phyloP scores from a whole-genome alignment of 2,888 invertebrate genomes.

The Ophonus ardosiacus region DNA sequence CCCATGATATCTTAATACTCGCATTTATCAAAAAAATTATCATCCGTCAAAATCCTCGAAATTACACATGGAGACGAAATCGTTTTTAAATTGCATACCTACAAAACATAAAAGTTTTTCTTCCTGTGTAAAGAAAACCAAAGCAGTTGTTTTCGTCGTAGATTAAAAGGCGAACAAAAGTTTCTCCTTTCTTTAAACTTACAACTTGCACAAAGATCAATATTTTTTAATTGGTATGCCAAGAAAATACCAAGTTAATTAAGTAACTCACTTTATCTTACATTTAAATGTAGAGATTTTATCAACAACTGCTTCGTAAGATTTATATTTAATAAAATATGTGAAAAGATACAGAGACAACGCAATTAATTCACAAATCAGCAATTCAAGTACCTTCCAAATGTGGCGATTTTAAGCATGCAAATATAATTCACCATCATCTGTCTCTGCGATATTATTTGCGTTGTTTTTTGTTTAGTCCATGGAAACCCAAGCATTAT shows the following conservation, averaged over 20 bases:
- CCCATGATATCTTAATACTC: no score
- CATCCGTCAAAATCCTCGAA: not conserved
- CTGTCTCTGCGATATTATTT: conserved; percentile 30
- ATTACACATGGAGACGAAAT: not conserved
- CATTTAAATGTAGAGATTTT: no score
- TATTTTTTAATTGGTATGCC: not conserved
- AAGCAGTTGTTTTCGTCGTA: not conserved
- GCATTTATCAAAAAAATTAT: no score
- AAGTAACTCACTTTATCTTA: no score
- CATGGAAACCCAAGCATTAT: conserved; percentile 20
- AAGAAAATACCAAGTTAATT: no score
- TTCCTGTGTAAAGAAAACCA: not conserved
- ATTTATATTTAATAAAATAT: not conserved
- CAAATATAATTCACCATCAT: conserved; percentile 32
- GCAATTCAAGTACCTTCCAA: conserved; percentile 28
- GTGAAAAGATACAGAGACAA: not conserved
- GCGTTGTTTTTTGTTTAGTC: conserved; percentile 26
- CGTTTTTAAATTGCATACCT: not conserved
- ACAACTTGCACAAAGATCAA: not conserved
- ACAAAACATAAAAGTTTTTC: not conserved
- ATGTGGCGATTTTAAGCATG: conserved; percentile 9
- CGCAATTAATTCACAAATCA: conserved; percentile 22
- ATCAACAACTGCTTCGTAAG: no score
- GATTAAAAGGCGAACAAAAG: not conserved
- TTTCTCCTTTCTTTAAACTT: not conserved